Percentiles rank a stretch among this genome's conserved stretches.
These are phyloP conservation scores for Stegostoma tigrinum DNA, from an alignment of 2,113 vertebrate genomes.

Conservation along the genomic window DNA sequence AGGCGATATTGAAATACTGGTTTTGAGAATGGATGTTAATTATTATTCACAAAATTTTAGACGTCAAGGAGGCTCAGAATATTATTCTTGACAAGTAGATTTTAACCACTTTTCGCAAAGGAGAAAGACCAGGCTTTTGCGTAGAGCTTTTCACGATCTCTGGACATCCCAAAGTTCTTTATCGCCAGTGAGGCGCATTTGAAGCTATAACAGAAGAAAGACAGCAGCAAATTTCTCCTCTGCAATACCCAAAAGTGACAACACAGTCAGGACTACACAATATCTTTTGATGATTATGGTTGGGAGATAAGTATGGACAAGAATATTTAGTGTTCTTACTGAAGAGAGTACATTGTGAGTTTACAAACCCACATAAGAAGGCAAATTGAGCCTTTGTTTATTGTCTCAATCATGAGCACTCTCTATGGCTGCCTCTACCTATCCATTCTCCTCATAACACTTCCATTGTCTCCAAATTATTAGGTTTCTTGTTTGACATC, in stretches of 20 bases:
- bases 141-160: background rate
- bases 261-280: background rate
- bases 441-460: no score
- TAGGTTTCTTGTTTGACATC: no score
- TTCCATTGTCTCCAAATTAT: no score
- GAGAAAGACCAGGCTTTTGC: background rate
- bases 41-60: background rate
- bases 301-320: background rate
- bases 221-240: background rate
- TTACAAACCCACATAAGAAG: background rate
- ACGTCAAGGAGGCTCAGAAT: background rate
- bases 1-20: background rate
- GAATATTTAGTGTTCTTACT: background rate
- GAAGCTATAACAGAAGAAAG: background rate
- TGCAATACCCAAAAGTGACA: background rate
- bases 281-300: background rate
- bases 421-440: no score
- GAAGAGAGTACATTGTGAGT: no score
- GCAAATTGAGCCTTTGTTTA: background rate
- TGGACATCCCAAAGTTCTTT: background rate
- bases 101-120: background rate
- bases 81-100: background rate
- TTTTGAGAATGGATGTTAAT: background rate
- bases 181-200: background rate
- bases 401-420: no score